Evolutionary conservation across 2,113 vertebrate species (phyloP).

Genomic region (Semnornis frantzii): DNA sequence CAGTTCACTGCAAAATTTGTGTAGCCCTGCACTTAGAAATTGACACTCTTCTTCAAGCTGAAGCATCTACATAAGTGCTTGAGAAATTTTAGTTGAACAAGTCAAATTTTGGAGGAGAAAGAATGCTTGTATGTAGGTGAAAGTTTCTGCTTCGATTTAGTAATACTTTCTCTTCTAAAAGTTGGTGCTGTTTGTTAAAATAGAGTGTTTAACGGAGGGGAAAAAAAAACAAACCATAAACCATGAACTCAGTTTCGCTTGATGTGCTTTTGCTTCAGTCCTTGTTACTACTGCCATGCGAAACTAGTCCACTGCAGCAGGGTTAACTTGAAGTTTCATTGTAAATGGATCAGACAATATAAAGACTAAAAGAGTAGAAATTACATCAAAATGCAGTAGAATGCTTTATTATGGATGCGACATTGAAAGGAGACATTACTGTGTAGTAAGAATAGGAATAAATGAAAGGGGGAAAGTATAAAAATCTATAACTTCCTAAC

Average conservation of each 20-base stretch:
- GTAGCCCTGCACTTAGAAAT: background rate
- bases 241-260: background rate
- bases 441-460: background rate
- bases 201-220: background rate
- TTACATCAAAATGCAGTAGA: background rate
- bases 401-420: background rate
- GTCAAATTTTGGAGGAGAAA: background rate
- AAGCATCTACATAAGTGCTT: background rate
- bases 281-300: background rate
- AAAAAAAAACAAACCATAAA: background rate
- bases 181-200: background rate
- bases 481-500: conserved; percentile 45
- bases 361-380: background rate
- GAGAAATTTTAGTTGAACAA: background rate
- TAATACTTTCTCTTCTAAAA: background rate
- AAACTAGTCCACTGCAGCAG: background rate
- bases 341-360: background rate
- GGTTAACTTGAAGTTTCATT: background rate
- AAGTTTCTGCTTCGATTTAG: background rate
- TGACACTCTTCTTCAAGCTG: background rate
- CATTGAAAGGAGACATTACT: background rate
- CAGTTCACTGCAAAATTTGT: background rate
- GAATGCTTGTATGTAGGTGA: conserved; percentile 8
- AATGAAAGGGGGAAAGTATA: background rate
- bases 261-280: background rate